phyloP scores from a whole-genome alignment of 2,113 vertebrate genomes.

The Emberiza fucata region DNA sequence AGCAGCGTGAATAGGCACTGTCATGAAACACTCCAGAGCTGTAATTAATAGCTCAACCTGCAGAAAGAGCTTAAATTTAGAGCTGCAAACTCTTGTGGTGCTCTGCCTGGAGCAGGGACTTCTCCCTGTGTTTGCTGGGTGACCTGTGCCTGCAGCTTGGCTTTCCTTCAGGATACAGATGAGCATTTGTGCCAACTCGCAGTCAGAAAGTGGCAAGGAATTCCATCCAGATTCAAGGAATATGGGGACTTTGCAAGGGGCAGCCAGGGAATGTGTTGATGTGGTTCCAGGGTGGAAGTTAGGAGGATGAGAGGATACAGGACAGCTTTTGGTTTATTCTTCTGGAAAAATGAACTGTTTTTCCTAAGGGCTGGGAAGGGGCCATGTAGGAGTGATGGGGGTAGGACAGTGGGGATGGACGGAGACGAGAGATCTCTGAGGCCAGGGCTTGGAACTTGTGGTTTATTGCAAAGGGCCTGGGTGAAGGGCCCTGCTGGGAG shows the following conservation, averaged over 20 bases:
- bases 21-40: constrained; percentile 3
- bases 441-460: no score
- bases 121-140: background rate
- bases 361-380: background rate
- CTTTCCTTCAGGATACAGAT: background rate
- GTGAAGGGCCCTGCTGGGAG: no score
- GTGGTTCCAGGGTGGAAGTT: background rate
- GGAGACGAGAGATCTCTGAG: no score
- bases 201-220: background rate
- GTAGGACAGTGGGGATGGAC: no score
- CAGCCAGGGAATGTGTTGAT: background rate
- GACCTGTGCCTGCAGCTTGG: background rate
- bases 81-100: background rate
- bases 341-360: background rate
- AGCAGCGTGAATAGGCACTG: background rate
- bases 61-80: constrained; percentile 17
- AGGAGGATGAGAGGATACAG: background rate
- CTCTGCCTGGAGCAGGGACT: background rate
- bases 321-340: background rate
- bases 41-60: constrained; percentile 36
- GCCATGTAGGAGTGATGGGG: no score
- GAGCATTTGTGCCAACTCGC: background rate
- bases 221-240: background rate
- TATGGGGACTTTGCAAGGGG: background rate
- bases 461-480: no score